A percentile compares a stretch with the other conserved stretches of the same genome.
phyloP scores from a whole-genome alignment of 2,113 vertebrate species.

The Dicrurus megarhynchus region DNA sequence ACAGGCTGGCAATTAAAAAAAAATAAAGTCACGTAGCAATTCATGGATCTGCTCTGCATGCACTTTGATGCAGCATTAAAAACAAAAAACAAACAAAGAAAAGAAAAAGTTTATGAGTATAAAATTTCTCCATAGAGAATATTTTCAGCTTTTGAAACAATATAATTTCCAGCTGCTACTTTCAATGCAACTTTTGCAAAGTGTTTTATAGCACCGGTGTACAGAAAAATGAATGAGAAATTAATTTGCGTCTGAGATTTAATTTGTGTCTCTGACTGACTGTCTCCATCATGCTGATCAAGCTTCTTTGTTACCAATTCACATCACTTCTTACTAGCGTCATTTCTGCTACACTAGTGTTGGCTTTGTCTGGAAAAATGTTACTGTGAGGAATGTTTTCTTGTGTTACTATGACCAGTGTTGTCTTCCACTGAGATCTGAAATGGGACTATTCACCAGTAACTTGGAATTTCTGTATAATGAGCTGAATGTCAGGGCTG shows the following conservation, averaged over 20 bases:
- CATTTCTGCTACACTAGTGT: neutral
- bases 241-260: neutral
- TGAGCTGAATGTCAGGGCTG: neutral
- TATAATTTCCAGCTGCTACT: conserved; percentile 33
- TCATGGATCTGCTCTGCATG: conserved; percentile 15
- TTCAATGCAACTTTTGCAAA: neutral
- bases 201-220: neutral
- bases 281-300: neutral
- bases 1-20: conserved; percentile 25
- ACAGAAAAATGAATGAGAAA: conserved; percentile 18
- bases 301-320: conserved; percentile 24
- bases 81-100: neutral
- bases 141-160: conserved; percentile 53
- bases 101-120: conserved; percentile 27
- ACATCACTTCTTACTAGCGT: conserved; percentile 1
- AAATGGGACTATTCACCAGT: neutral
- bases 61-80: neutral
- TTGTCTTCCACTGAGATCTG: neutral
- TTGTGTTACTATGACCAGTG: neutral
- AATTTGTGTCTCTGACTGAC: conserved; percentile 6
- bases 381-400: neutral
- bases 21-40: conserved; percentile 10
- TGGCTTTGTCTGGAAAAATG: neutral
- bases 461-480: neutral
- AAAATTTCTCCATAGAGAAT: conserved; percentile 35